Evolutionary conservation across 2,113 vertebrate genomes (phyloP).

Genomic region (Neodontobutis hainanensis): DNA sequence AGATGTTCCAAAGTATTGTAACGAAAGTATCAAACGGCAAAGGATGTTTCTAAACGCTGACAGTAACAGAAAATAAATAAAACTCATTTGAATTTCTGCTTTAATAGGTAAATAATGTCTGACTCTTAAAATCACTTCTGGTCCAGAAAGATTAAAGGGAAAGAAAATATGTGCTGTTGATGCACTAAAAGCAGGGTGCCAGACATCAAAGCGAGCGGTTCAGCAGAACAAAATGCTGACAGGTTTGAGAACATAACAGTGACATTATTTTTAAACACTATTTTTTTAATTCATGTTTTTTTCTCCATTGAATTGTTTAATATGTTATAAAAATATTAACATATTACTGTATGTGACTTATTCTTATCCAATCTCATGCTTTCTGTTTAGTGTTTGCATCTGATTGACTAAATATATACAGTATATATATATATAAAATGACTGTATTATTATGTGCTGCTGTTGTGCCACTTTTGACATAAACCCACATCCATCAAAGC

Average conservation of each 20-base stretch:
- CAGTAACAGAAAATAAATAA: background rate
- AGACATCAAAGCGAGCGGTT: conserved; percentile 62
- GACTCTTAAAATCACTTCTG: conserved; percentile 11
- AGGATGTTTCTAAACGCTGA: background rate
- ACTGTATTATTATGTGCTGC: background rate
- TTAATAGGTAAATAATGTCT: conserved; percentile 10
- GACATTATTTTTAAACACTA: conserved; percentile 1
- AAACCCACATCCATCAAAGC: conserved; percentile 18
- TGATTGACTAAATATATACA: no score
- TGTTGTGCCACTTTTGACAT: conserved; percentile 1
- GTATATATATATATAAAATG: background rate
- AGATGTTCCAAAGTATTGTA: conserved; percentile 1
- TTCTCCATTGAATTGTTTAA: background rate
- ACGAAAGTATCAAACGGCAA: background rate
- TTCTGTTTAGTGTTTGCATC: no score
- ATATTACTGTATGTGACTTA: no score
- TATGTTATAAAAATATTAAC: no score
- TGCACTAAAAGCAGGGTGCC: conserved; percentile 43
- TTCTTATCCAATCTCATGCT: no score
- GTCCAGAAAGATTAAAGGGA: conserved; percentile 28
- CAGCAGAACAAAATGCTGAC: conserved; percentile 54
- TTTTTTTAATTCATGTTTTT: background rate
- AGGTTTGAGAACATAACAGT: conserved; percentile 44
- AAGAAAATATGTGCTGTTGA: conserved; percentile 44
- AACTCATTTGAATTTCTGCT: conserved; percentile 1